phyloP scores from a whole-genome alignment of 2,113 vertebrate species.

The Carlito syrichta region DNA sequence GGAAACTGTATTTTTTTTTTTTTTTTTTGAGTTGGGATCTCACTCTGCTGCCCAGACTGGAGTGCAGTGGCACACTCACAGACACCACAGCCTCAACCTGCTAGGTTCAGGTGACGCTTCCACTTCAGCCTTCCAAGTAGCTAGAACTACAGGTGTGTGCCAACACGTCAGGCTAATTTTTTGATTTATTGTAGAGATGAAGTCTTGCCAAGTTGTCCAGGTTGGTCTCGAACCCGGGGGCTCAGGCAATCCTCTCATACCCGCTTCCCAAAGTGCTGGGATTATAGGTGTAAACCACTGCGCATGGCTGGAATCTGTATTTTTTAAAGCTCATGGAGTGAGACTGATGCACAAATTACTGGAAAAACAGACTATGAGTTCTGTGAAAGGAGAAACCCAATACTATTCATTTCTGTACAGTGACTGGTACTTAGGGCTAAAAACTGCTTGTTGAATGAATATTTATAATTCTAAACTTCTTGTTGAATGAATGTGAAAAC shows the following conservation, averaged over 20 bases:
- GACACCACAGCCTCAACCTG: not conserved
- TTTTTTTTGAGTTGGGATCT: not conserved
- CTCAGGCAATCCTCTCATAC: not conserved
- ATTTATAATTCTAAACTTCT: no score
- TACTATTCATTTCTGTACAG: not conserved
- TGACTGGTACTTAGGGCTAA: not conserved
- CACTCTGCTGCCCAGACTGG: not conserved
- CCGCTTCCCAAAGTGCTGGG: not conserved
- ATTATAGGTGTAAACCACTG: not conserved
- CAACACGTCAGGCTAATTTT: not conserved
- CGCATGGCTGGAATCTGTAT: not conserved
- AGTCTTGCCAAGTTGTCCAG: not conserved
- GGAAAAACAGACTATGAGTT: not conserved
- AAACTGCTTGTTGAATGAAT: not conserved
- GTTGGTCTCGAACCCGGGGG: not conserved
- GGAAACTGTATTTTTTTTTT: not conserved
- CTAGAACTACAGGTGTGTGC: not conserved
- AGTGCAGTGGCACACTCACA: not conserved
- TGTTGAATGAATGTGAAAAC: not conserved
- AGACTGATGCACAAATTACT: not conserved
- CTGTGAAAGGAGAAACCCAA: not conserved
- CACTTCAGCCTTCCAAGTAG: not conserved
- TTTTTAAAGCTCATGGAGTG: not conserved
- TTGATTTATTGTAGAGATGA: not conserved
- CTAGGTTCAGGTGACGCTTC: not conserved